Evolutionary conservation across 2,888 invertebrate species (phyloP).

Genomic region (Acanthosepion lycidas): DNA sequence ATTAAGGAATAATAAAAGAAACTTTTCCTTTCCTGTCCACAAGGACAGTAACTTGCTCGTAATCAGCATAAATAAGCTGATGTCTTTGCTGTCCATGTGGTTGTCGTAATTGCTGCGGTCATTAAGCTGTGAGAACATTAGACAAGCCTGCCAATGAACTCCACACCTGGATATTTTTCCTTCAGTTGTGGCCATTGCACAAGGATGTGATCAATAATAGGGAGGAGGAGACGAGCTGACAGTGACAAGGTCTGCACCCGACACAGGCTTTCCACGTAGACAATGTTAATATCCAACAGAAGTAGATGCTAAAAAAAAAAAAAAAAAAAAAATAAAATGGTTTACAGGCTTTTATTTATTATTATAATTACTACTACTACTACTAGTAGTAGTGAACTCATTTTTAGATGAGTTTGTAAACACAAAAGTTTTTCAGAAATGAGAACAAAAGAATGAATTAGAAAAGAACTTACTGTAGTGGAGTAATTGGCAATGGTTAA

Average conservation of each 20-base stretch:
- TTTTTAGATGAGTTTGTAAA: too few species aligned
- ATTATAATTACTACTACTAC: too few species aligned
- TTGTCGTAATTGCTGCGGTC: not conserved
- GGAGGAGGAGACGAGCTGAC: constrained; percentile 88
- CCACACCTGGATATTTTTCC: constrained; percentile 80
- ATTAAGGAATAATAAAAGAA: too few species aligned
- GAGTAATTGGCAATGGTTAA: too few species aligned
- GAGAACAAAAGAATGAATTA: too few species aligned
- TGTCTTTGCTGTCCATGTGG: not conserved
- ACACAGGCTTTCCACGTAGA: constrained; percentile 96
- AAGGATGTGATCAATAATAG: constrained; percentile 86
- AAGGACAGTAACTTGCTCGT: not conserved
- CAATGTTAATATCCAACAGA: constrained; percentile 76
- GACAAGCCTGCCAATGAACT: constrained; percentile 84
- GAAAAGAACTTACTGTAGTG: too few species aligned
- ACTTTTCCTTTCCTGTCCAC: not conserved
- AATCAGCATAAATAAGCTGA: not conserved
- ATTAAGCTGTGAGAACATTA: constrained; percentile 55
- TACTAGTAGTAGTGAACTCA: too few species aligned
- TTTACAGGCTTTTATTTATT: too few species aligned
- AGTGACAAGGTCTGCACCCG: constrained; percentile 91
- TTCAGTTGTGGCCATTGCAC: constrained; percentile 93
- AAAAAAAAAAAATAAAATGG: not conserved
- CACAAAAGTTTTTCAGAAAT: too few species aligned
- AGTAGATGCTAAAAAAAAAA: not conserved